Evolutionary conservation across 1,140 invertebrate genomes (phyloP).

Genomic region (Wasmannia auropunctata): DNA sequence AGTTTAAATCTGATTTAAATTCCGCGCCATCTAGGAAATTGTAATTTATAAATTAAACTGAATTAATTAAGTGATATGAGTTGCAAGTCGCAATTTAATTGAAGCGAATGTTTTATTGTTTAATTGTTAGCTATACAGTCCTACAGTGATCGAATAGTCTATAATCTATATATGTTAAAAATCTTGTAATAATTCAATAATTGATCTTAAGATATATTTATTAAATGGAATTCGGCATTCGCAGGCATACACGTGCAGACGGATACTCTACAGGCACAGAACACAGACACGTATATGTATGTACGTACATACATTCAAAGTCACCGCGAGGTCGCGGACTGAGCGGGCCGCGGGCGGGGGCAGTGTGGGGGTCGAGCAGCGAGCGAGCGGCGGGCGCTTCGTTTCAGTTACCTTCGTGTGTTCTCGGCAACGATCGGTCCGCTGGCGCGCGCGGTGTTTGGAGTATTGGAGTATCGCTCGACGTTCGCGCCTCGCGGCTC

Average conservation of each 20-base stretch:
- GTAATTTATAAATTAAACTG: neutral
- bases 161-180: neutral
- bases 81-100: neutral
- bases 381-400: constrained; percentile 12
- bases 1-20: neutral
- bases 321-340: neutral
- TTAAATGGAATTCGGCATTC: too few relatives aligned
- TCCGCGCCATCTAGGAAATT: neutral
- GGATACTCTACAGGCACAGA: too few relatives aligned
- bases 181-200: neutral
- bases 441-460: constrained; percentile 54
- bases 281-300: too few relatives aligned
- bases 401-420: constrained; percentile 46
- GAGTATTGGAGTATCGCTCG: neutral
- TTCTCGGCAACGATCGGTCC: constrained; percentile 25
- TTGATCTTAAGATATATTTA: neutral
- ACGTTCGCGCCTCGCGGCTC: neutral
- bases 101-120: neutral
- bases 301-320: neutral
- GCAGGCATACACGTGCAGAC: too few relatives aligned
- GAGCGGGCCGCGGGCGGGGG: too few relatives aligned
- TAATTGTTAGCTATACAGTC: neutral
- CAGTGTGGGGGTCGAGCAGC: neutral
- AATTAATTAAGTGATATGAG: too few relatives aligned
- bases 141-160: neutral